Evolutionary conservation across 2,113 vertebrate genomes (phyloP).

Genomic region (Hippopotamus amphibius): DNA sequence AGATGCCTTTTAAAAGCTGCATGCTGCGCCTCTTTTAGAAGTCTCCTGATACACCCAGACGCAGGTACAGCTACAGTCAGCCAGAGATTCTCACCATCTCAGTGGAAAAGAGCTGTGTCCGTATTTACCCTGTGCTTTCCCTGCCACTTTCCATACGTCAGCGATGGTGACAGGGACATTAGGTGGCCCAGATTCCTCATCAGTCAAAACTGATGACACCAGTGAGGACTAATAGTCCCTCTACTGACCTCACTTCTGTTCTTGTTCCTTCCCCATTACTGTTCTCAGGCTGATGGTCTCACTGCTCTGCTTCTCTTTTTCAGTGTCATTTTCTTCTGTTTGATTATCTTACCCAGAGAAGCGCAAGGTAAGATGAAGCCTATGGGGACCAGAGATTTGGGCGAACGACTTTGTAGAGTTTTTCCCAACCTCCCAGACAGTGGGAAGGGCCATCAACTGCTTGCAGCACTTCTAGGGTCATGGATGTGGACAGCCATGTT

Average conservation of each 20-base stretch:
- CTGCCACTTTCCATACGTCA: not conserved
- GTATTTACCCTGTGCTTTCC: not conserved
- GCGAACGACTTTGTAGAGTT: not conserved
- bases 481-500: not conserved
- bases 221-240: too few species aligned
- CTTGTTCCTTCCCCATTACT: not conserved
- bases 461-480: not conserved
- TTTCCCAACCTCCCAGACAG: not conserved
- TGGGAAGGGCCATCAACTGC: not conserved
- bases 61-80: not conserved
- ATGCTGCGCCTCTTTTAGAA: not conserved
- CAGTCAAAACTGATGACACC: not conserved
- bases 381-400: rapidly evolving
- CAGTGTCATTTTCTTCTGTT: not conserved
- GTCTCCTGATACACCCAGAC: not conserved
- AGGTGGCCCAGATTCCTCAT: not conserved
- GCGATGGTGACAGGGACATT: not conserved
- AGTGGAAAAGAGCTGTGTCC: not conserved
- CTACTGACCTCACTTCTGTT: not conserved
- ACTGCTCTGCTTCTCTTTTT: not conserved
- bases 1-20: not conserved
- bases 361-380: not conserved
- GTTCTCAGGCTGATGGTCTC: too few species aligned
- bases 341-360: not conserved
- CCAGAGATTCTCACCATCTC: not conserved